Evolutionary conservation across 1,140 invertebrate species (phyloP).

Genomic region (Drosophila saltans): DNA sequence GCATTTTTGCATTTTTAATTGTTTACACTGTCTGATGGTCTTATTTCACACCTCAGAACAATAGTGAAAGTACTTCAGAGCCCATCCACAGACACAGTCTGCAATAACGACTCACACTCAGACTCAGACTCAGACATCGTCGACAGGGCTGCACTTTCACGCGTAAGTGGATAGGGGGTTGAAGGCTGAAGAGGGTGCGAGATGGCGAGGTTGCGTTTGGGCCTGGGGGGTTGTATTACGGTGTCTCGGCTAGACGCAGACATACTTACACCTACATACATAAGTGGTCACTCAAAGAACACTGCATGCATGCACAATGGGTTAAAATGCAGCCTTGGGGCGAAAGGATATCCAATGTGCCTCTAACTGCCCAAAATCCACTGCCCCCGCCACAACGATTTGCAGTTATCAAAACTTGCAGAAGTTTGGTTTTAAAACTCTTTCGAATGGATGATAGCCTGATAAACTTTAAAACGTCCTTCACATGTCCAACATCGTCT

Average conservation of each 20-base stretch:
- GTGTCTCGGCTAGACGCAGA: constrained; percentile 25
- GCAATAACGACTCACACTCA: constrained; percentile 40
- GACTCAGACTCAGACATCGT: constrained; percentile 31
- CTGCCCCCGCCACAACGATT: not conserved
- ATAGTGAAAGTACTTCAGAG: constrained; percentile 59
- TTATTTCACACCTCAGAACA: constrained; percentile 55
- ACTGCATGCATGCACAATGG: constrained; percentile 30
- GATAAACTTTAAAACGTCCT: constrained; percentile 1
- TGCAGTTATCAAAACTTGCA: not conserved
- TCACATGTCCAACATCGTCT: not conserved
- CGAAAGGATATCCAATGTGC: not conserved
- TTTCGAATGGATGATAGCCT: not conserved
- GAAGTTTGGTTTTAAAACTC: not conserved
- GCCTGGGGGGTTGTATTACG: not conserved
- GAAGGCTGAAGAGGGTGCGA: not conserved
- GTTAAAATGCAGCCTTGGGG: constrained; percentile 5
- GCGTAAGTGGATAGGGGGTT: constrained; percentile 20
- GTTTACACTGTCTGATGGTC: constrained; percentile 46
- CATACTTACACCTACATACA: constrained; percentile 25
- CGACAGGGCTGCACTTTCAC: constrained; percentile 29
- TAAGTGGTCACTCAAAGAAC: constrained; percentile 22
- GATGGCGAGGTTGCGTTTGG: not conserved
- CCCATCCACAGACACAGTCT: constrained; percentile 43
- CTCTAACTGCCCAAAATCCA: not conserved
- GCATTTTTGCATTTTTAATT: constrained; percentile 45